phyloP scores from a whole-genome alignment of 2,888 invertebrate species.

The Diachrysia chrysitis region DNA sequence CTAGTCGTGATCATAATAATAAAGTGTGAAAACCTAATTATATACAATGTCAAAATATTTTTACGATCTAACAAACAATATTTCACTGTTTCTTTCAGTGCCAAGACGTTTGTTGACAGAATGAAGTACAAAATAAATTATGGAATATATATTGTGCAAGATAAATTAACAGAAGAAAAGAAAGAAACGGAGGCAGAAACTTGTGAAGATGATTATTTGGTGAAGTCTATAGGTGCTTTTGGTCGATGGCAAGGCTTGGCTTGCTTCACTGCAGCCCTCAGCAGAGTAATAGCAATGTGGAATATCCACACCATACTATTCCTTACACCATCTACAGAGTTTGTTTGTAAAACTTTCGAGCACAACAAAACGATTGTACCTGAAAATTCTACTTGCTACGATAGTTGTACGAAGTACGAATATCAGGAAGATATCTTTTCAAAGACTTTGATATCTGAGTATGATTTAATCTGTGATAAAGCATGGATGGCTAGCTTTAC shows the following conservation, averaged over 20 bases:
- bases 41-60: slow-evolving; percentile 51
- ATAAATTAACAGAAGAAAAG: slow-evolving; percentile 23
- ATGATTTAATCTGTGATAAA: slow-evolving; percentile 70
- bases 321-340: slow-evolving; percentile 69
- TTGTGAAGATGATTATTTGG: slow-evolving; percentile 71
- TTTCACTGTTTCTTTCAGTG: slow-evolving; percentile 42
- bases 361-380: slow-evolving; percentile 54
- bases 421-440: slow-evolving; percentile 64
- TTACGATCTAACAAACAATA: slow-evolving; percentile 28
- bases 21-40: slow-evolving; percentile 33
- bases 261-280: slow-evolving; percentile 51
- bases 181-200: slow-evolving; percentile 17
- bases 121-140: slow-evolving; percentile 25
- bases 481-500: slow-evolving; percentile 73
- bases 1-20: slow-evolving; percentile 36
- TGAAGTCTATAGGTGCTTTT: slow-evolving; percentile 71
- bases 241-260: slow-evolving; percentile 70
- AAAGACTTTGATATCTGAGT: slow-evolving; percentile 67
- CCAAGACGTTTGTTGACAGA: slow-evolving; percentile 25
- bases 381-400: slow-evolving; percentile 69
- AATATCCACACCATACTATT: slow-evolving; percentile 70
- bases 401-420: slow-evolving; percentile 67
- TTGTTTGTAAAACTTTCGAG: slow-evolving; percentile 64
- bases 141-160: slow-evolving; percentile 14
- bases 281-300: slow-evolving; percentile 66